These are phyloP conservation scores for Drosophila melanica DNA, from an alignment of 1,140 invertebrate species.

Conservation along the genomic window DNA sequence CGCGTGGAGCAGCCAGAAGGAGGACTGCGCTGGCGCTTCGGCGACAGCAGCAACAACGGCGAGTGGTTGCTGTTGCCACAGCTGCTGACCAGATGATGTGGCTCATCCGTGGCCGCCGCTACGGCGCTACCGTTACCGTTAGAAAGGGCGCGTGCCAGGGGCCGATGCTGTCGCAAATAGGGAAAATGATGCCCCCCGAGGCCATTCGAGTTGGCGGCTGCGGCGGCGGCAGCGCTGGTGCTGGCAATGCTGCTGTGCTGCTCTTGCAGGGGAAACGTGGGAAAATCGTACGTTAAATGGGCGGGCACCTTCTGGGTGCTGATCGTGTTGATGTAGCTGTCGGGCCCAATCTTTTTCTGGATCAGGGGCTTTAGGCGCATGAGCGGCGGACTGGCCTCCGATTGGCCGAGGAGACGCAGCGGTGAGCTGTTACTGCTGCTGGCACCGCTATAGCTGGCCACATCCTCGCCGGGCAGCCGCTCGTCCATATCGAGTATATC, in stretches of 20 bases:
- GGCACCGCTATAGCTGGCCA: constrained; percentile 39
- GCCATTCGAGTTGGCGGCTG: constrained; percentile 29
- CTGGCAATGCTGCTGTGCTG: constrained; percentile 52
- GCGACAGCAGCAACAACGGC: constrained; percentile 68
- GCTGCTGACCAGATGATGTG: constrained; percentile 12
- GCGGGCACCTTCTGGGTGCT: constrained; percentile 85
- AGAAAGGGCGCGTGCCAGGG: constrained; percentile 76
- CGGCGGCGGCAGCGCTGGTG: constrained; percentile 16
- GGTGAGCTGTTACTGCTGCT: constrained; percentile 67
- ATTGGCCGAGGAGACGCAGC: constrained; percentile 31
- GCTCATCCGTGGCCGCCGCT: constrained; percentile 36
- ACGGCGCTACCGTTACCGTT: constrained; percentile 64
- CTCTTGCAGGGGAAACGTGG: constrained; percentile 82
- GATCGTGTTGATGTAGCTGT: constrained; percentile 88
- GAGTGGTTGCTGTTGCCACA: constrained; percentile 25
- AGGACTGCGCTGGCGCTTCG: constrained; percentile 74
- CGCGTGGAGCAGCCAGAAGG: constrained; percentile 81
- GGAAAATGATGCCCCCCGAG: constrained; percentile 55
- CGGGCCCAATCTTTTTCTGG: constrained; percentile 87
- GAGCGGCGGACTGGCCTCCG: constrained; percentile 62
- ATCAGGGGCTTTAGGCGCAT: constrained; percentile 85
- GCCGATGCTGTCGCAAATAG: constrained; percentile 80
- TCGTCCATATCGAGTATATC: constrained; percentile 90
- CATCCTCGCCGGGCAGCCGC: constrained; percentile 44
- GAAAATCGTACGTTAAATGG: constrained; percentile 85